phyloP scores from a whole-genome alignment of 1,140 invertebrate genomes.

The Arctopsyche grandis region DNA sequence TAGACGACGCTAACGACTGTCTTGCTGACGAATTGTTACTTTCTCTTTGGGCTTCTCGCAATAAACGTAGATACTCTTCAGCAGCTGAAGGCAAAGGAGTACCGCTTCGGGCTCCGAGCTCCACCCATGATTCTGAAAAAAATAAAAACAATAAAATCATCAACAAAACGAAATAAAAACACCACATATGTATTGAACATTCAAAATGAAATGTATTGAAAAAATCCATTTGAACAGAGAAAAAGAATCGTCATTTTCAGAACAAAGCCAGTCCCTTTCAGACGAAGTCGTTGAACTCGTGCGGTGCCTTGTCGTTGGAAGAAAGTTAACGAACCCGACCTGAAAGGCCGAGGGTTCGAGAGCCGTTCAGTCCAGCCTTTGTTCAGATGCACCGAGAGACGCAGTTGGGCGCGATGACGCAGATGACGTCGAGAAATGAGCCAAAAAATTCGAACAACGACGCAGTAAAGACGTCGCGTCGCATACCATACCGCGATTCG shows the following conservation, averaged over 20 bases:
- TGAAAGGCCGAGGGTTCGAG: background rate
- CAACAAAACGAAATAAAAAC: conserved; percentile 16
- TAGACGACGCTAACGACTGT: conserved; percentile 83
- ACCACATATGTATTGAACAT: no score
- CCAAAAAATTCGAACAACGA: background rate
- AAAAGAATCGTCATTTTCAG: no score
- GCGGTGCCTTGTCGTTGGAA: background rate
- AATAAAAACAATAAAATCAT: conserved; percentile 36
- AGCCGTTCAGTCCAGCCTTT: background rate
- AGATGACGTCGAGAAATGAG: no score
- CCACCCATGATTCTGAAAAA: conserved; percentile 86
- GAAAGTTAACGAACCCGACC: background rate
- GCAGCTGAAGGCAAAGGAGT: conserved; percentile 67
- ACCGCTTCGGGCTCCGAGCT: conserved; percentile 69
- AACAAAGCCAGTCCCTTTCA: background rate
- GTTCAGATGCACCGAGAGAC: background rate
- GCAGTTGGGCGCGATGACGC: no score
- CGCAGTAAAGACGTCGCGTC: background rate
- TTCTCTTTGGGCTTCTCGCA: conserved; percentile 87
- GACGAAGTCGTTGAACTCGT: background rate
- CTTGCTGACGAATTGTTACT: conserved; percentile 85
- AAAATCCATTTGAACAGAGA: no score
- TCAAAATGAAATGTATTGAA: no score
- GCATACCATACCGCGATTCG: no score
- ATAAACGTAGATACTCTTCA: conserved; percentile 82